Conservation (phyloP, 2,888 invertebrate genomes). For the Cosmorhoe ocellata region DNA sequence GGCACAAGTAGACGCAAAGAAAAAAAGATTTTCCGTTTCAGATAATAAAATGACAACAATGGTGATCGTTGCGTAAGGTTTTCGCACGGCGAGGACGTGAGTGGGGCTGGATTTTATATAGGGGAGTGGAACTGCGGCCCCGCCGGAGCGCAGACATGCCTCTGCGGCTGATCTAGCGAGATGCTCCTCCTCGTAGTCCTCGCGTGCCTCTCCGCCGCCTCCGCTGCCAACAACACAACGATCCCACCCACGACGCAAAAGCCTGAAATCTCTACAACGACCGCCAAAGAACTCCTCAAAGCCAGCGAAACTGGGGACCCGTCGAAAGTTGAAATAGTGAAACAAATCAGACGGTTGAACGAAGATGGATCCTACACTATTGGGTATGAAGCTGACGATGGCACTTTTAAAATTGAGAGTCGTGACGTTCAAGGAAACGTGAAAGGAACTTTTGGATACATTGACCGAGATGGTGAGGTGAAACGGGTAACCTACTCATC, state of each 20-base stretch:
- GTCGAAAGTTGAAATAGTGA: slow-evolving; percentile 88
- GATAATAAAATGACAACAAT: slow-evolving; percentile 82
- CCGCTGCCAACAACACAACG: slow-evolving; percentile 49
- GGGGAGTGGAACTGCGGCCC: slow-evolving; percentile 62
- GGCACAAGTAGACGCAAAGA: slow-evolving; percentile 64
- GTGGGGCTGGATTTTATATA: slow-evolving; percentile 81
- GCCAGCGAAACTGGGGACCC: slow-evolving; percentile 86
- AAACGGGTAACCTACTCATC: slow-evolving; percentile 89
- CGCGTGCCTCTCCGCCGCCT: slow-evolving; percentile 50
- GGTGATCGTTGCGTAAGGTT: slow-evolving; percentile 68
- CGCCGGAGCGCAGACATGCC: slow-evolving; percentile 75
- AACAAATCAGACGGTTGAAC: slow-evolving; percentile 90
- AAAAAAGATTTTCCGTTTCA: slow-evolving; percentile 82
- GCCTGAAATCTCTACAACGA: slow-evolving; percentile 59
- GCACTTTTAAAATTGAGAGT: slow-evolving; percentile 92
- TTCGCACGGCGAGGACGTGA: slow-evolving; percentile 69
- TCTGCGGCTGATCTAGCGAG: slow-evolving; percentile 65
- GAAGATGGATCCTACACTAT: slow-evolving; percentile 93
- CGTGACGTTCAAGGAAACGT: slow-evolving; percentile 90
- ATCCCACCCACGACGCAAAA: slow-evolving; percentile 52
- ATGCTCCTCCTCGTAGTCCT: slow-evolving; percentile 68
- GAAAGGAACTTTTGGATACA: slow-evolving; percentile 92
- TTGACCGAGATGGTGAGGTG: slow-evolving; percentile 89
- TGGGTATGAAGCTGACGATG: slow-evolving; percentile 93
- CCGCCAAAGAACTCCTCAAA: slow-evolving; percentile 80